Evolutionary conservation across 2,888 invertebrate genomes (phyloP), one percentile per base, ranked within the genome.

Genomic region (Opisthograptis luteolata): DNA sequence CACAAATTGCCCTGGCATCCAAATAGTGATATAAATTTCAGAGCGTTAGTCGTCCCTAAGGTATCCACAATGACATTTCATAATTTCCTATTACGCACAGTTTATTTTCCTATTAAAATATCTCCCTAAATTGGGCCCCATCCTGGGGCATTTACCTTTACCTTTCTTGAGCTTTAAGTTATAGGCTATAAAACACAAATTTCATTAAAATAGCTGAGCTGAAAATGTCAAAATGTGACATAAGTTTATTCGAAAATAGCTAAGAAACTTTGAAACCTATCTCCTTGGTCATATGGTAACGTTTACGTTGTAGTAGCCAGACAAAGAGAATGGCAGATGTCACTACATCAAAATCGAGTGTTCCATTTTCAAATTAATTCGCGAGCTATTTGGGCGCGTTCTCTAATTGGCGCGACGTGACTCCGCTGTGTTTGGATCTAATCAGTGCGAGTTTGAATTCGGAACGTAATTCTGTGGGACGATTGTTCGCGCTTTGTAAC

Each of bases 311-410:
- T 8, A 51, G 32, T 8, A 27, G 9, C 34, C n/a, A 44, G 41
- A 59, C 59, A 59, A 62, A 53, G 59, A 71, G 72, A 71, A 74
- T 78, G 86, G 84, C 86, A 84, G 76, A 73, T 76, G 77, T 81
- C 86, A 87, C 86, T 89, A 87, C 83, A 86, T 90, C 89, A 90
- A 87, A 85, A 84, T 88, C 82, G 86, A 89, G 88, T 82, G 87
- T 84, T 86, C 87, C 79, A 83, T 87, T 88, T 89, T 87, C 82
- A 80, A 88, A 87, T 88, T 87, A 87, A 87, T 87, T 85, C 80
- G 54, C 57, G 48, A 40, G 52, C 48, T 49, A 50, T 53, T 57
- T 51, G 36, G 34, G 31, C 28, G 36, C 76, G 82, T 84, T 84
- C 86, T 85, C 87, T 90, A 89, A 90, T 90, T 90, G 89, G 87